Percentiles rank a stretch among this genome's conserved stretches.
Conservation (phyloP, 2,888 invertebrate genomes). For the Pristionchus maxplancki region DNA sequence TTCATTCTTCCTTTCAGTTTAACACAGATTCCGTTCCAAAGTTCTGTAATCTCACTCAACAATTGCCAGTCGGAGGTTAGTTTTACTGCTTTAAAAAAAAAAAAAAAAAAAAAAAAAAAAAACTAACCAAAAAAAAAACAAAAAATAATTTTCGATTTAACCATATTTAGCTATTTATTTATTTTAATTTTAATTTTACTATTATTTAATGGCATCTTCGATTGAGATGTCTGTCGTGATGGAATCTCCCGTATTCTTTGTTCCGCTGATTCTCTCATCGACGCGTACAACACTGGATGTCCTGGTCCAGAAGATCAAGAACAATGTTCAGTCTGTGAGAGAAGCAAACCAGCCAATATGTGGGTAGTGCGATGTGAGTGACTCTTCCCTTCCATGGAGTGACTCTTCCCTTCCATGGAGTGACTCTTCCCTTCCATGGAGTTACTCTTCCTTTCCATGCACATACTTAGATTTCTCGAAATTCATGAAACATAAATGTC, state of each 20-base stretch:
- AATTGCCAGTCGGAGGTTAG: conserved; percentile 45
- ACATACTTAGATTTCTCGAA: no score
- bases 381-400: not conserved
- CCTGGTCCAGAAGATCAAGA: conserved; percentile 20
- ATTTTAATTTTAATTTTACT: no score
- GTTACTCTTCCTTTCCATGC: no score
- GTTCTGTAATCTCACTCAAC: conserved; percentile 58
- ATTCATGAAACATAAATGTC: no score
- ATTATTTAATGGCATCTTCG: no score
- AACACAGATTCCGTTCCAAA: conserved; percentile 61
- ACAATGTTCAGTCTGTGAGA: conserved; percentile 47
- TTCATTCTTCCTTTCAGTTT: not conserved
- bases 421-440: no score
- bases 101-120: no score
- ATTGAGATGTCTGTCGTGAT: not conserved
- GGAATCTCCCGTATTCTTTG: conserved; percentile 37
- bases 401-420: no score
- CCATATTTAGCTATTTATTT: no score
- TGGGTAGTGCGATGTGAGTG: conserved; percentile 43
- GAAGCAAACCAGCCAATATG: conserved; percentile 40
- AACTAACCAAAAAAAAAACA: no score
- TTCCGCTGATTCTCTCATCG: conserved; percentile 43
- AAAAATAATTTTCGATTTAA: no score
- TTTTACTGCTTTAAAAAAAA: not conserved
- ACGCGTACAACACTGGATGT: conserved; percentile 38